These are phyloP conservation scores for Semotilus atromaculatus DNA, from an alignment of 2,797 vertebrate species.

Conservation along the genomic window DNA sequence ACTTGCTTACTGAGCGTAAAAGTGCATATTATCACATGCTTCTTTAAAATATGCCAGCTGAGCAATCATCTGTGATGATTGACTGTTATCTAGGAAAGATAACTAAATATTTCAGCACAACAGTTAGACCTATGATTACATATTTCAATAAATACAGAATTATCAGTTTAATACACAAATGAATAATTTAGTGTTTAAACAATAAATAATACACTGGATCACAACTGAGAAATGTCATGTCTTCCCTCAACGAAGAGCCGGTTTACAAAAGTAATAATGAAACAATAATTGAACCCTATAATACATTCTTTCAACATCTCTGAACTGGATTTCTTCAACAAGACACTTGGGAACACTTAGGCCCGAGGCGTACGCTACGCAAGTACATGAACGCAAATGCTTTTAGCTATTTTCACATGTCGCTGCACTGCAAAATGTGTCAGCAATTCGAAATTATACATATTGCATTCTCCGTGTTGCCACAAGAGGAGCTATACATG, in stretches of 20 bases:
- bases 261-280: conserved; percentile 24
- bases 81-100: conserved; percentile 46
- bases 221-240: conserved; percentile 33
- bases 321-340: conserved; percentile 14
- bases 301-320: conserved; percentile 41
- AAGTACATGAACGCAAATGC: conserved; percentile 1
- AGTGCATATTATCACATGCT: conserved; percentile 57
- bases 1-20: conserved; percentile 55
- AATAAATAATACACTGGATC: conserved; percentile 58
- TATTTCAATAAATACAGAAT: conserved; percentile 72
- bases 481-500: background rate
- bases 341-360: conserved; percentile 11
- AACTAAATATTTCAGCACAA: conserved; percentile 56
- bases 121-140: conserved; percentile 54
- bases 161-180: conserved; percentile 60
- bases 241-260: conserved; percentile 11
- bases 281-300: conserved; percentile 11
- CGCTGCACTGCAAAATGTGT: background rate
- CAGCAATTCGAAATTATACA: background rate
- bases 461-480: background rate
- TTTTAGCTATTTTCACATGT: background rate
- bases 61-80: conserved; percentile 26
- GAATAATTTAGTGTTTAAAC: conserved; percentile 60
- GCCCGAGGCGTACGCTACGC: conserved; percentile 1
- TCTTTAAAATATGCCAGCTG: conserved; percentile 51